Evolutionary conservation across 2,888 invertebrate species (phyloP).

Genomic region (Harmothoe impar): DNA sequence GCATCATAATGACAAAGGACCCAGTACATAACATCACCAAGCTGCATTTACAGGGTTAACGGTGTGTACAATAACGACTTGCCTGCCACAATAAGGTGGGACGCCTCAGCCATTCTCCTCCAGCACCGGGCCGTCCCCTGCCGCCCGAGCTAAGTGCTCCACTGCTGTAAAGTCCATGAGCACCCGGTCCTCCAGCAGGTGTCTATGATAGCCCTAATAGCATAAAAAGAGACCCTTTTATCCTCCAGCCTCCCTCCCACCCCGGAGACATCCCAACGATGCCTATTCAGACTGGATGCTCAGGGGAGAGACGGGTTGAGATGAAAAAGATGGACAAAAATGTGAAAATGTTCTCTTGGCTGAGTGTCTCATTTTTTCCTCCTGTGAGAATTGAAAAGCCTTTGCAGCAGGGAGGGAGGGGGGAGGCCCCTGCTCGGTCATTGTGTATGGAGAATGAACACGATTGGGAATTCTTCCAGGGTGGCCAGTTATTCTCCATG

Average conservation of each 20-base stretch:
- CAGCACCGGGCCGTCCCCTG: background rate
- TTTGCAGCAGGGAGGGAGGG: no score
- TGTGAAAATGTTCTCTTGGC: no score
- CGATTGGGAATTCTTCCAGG: background rate
- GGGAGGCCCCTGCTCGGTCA: background rate
- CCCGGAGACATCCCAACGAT: background rate
- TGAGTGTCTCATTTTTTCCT: no score
- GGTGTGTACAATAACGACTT: background rate
- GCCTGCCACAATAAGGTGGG: background rate
- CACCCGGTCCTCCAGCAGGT: constrained; percentile 8
- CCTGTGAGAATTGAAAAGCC: no score
- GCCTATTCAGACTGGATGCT: no score
- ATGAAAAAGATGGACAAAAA: no score
- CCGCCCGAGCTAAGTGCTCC: background rate
- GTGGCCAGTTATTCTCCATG: background rate
- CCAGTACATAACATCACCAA: no score
- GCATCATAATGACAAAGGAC: no score
- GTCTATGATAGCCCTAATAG: constrained; percentile 6
- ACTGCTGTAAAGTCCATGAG: background rate
- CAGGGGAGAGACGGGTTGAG: no score
- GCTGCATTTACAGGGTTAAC: background rate
- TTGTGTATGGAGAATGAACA: constrained; percentile 6
- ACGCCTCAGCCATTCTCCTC: background rate
- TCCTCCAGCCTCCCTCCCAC: background rate
- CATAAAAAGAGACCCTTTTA: background rate